A percentile compares a stretch with the other conserved stretches of the same genome.
phyloP scores from a whole-genome alignment of 2,113 vertebrate genomes.

The Ammospiza nelsoni region DNA sequence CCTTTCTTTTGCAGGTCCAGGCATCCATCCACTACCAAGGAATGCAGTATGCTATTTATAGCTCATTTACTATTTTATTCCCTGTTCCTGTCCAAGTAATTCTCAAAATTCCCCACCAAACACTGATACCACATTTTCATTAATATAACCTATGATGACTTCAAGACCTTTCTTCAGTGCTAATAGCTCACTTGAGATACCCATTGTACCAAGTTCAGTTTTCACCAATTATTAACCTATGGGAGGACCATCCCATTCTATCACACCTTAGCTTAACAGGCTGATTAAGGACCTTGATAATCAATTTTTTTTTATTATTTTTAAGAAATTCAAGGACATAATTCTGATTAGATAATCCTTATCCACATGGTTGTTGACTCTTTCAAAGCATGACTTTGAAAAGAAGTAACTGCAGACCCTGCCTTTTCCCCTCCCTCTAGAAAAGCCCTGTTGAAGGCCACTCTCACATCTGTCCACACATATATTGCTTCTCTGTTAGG shows the following conservation, averaged over 20 bases:
- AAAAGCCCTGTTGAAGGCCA: neutral
- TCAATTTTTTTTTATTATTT: neutral
- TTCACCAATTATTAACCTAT: conserved; percentile 43
- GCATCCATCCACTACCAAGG: neutral
- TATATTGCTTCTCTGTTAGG: neutral
- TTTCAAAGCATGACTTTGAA: conserved; percentile 46
- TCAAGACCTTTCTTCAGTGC: neutral
- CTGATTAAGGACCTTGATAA: conserved; percentile 10
- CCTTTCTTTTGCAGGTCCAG: neutral
- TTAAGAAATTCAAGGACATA: conserved; percentile 49
- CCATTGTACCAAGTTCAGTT: neutral
- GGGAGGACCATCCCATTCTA: neutral
- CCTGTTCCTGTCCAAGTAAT: neutral
- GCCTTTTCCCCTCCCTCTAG: neutral
- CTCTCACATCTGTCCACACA: neutral
- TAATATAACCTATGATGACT: neutral
- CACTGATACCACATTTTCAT: neutral
- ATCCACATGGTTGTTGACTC: conserved; percentile 18
- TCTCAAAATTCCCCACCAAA: neutral
- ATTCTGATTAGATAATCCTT: conserved; percentile 49
- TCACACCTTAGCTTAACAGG: neutral
- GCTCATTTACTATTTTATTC: neutral
- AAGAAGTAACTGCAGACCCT: neutral
- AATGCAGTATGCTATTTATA: neutral
- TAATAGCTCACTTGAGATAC: neutral